phyloP scores from a whole-genome alignment of 2,888 invertebrate genomes.

The Macaria liturata region DNA sequence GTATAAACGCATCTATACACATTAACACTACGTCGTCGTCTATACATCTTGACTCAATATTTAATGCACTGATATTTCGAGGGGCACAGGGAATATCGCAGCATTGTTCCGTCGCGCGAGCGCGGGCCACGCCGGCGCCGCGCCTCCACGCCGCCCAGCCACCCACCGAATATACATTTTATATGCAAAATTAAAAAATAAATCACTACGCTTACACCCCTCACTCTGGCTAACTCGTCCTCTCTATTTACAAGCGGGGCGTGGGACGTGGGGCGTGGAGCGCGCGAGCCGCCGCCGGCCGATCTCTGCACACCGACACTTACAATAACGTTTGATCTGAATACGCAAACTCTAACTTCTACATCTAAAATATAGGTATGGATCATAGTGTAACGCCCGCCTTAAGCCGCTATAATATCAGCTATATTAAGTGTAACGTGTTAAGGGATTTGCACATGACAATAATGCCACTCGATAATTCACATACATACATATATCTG shows the following conservation, averaged over 20 bases:
- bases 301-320: slow-evolving; percentile 74
- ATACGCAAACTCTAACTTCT: slow-evolving; percentile 78
- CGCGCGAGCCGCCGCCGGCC: slow-evolving; percentile 57
- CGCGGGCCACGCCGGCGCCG: slow-evolving; percentile 55
- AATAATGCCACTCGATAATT: slow-evolving; percentile 59
- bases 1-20: slow-evolving; percentile 77
- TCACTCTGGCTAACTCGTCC: slow-evolving; percentile 76
- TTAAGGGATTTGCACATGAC: slow-evolving; percentile 66
- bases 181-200: slow-evolving; percentile 66
- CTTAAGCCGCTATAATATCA: slow-evolving; percentile 78
- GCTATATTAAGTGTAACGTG: slow-evolving; percentile 76
- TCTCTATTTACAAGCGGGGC: slow-evolving; percentile 69
- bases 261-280: slow-evolving; percentile 39
- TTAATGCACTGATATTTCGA: slow-evolving; percentile 78
- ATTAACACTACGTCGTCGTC: slow-evolving; percentile 76
- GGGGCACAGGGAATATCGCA: slow-evolving; percentile 82
- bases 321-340: slow-evolving; percentile 80
- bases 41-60: slow-evolving; percentile 71
- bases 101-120: slow-evolving; percentile 65
- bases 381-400: slow-evolving; percentile 73
- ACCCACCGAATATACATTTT: slow-evolving; percentile 49
- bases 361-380: slow-evolving; percentile 73
- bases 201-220: slow-evolving; percentile 71
- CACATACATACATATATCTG: slow-evolving; percentile 46
- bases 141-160: slow-evolving; percentile 44